Evolutionary conservation across 2,797 vertebrate genomes (phyloP).

Genomic region (Diglossa cyanea): DNA sequence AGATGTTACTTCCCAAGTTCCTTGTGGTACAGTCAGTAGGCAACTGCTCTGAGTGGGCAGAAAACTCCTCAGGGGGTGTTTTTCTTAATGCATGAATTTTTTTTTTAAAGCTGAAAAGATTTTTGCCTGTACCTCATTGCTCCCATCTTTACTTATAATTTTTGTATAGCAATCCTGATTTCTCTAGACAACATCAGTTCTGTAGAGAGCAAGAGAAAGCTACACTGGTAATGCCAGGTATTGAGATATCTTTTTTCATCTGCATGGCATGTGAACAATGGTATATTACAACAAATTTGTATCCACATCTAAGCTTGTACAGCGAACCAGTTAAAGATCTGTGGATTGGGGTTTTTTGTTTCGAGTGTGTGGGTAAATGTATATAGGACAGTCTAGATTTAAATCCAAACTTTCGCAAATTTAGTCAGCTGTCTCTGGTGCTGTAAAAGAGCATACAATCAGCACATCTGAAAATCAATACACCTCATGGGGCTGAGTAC

Average conservation of each 20-base stretch:
- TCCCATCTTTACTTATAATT: neutral
- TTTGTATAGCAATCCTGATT: neutral
- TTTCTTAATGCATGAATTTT: neutral
- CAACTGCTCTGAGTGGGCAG: neutral
- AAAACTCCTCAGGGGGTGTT: neutral
- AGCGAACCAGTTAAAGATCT: neutral
- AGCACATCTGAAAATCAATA: slow-evolving; percentile 34
- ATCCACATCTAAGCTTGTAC: neutral
- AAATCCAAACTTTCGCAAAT: neutral
- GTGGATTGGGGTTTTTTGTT: neutral
- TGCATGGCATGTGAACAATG: neutral
- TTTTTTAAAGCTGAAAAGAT: neutral
- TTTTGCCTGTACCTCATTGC: neutral
- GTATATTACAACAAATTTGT: neutral
- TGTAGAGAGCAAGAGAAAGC: neutral
- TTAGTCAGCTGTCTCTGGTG: neutral
- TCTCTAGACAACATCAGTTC: neutral
- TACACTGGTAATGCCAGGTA: neutral
- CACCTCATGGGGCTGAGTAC: neutral
- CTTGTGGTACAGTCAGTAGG: neutral
- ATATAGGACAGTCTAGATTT: neutral
- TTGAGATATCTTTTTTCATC: neutral
- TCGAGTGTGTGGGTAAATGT: neutral
- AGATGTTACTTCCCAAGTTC: neutral
- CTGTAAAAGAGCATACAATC: neutral